Evolutionary conservation across 1,140 invertebrate genomes (phyloP).

Genomic region (Nymphalis io): DNA sequence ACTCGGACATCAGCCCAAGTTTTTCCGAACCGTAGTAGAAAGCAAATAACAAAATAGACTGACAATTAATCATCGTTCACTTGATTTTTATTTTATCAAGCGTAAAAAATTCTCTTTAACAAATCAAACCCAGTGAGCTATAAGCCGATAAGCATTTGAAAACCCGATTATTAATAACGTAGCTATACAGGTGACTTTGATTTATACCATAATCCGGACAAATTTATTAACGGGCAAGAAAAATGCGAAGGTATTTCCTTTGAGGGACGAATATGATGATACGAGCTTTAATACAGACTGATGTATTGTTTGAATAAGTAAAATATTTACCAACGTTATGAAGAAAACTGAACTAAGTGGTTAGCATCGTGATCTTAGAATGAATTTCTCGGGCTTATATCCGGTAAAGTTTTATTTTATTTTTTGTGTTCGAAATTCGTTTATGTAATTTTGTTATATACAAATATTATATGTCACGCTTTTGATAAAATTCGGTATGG

Average conservation of each 20-base stretch:
- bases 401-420: too few relatives aligned
- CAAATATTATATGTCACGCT: too few relatives aligned
- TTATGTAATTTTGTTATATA: too few relatives aligned
- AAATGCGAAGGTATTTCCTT: constrained; percentile 21
- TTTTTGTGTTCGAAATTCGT: too few relatives aligned
- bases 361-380: too few relatives aligned
- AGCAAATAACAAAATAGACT: not conserved
- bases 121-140: constrained; percentile 17
- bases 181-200: constrained; percentile 31
- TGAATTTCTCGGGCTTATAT: too few relatives aligned
- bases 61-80: not conserved
- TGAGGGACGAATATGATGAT: not conserved
- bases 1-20: too few relatives aligned
- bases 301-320: not conserved
- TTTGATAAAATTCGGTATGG: too few relatives aligned
- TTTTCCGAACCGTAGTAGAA: too few relatives aligned
- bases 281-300: not conserved
- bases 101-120: not conserved
- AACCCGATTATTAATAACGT: constrained; percentile 30
- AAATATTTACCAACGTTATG: not conserved
- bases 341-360: not conserved
- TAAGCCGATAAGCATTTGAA: constrained; percentile 25
- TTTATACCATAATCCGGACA: constrained; percentile 34
- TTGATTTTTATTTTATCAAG: not conserved
- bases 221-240: constrained; percentile 31